Conservation (phyloP, 2,113 vertebrate species). For the Plecotus auritus region DNA sequence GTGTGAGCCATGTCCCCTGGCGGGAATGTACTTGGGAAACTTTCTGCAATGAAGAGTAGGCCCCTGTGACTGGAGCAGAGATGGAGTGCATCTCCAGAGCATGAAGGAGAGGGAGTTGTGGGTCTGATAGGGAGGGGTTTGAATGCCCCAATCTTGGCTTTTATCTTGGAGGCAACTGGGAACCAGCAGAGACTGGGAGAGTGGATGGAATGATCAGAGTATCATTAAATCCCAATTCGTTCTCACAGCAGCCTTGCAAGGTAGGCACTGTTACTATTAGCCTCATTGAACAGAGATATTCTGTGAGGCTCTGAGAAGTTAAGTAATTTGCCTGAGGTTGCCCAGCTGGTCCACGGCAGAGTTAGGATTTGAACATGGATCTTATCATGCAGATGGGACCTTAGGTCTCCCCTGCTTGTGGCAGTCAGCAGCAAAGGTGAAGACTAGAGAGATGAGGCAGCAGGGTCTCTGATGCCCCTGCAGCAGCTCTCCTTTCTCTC, state of each 20-base stretch:
- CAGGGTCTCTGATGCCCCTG: background rate
- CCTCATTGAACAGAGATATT: background rate
- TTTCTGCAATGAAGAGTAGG: fast-evolving
- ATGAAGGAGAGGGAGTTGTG: background rate
- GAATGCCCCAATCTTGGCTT: background rate
- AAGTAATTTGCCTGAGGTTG: background rate
- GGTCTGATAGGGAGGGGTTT: background rate
- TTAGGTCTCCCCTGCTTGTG: background rate
- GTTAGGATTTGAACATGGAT: background rate
- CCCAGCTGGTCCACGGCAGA: background rate
- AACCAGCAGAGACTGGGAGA: background rate
- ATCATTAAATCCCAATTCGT: background rate
- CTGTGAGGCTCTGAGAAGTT: background rate
- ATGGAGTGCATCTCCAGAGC: background rate
- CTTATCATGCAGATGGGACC: background rate
- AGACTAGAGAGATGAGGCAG: background rate
- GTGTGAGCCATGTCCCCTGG: background rate
- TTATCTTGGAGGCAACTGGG: background rate
- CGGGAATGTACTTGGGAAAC: background rate
- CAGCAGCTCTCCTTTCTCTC: background rate
- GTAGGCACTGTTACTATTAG: background rate
- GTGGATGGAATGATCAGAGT: background rate
- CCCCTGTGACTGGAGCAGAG: background rate
- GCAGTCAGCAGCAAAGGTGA: background rate
- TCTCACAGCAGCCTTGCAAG: background rate